A percentile compares a stretch with the other conserved stretches of the same genome.
Conservation (phyloP, 1,140 invertebrate species). For the Achroia grisella region DNA sequence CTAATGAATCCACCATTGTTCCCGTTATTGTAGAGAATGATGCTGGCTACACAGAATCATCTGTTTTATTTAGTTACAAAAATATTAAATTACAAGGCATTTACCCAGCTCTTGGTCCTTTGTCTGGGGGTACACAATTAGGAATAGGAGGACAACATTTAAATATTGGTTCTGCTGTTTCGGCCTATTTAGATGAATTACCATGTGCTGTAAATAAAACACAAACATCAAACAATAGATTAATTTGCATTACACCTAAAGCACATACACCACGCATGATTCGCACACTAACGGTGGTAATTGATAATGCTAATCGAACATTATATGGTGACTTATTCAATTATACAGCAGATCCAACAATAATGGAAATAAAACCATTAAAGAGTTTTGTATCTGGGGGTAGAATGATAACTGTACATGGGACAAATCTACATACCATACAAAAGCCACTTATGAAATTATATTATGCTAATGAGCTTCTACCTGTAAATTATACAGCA, state of each 20-base stretch:
- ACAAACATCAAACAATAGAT: constrained; percentile 89
- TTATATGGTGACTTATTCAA: constrained; percentile 92
- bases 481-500: constrained; percentile 85
- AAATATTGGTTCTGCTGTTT: constrained; percentile 93
- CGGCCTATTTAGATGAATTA: constrained; percentile 90
- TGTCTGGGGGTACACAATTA: constrained; percentile 94
- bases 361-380: constrained; percentile 93
- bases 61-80: constrained; percentile 92
- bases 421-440: constrained; percentile 92
- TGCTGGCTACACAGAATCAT: constrained; percentile 90
- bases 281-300: constrained; percentile 70
- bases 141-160: constrained; percentile 93
- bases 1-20: constrained; percentile 82
- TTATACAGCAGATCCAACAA: constrained; percentile 94
- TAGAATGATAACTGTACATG: constrained; percentile 93
- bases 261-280: constrained; percentile 51
- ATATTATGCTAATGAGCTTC: constrained; percentile 80
- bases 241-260: constrained; percentile 90
- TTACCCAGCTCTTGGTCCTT: constrained; percentile 90
- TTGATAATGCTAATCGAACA: constrained; percentile 78
- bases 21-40: constrained; percentile 92
- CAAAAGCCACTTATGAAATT: constrained; percentile 93
- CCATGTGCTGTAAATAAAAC: constrained; percentile 91
- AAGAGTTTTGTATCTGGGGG: constrained; percentile 94
- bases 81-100: constrained; percentile 87